Evolutionary conservation across 2,888 invertebrate species (phyloP).

Genomic region (Rhagonycha fulva): DNA sequence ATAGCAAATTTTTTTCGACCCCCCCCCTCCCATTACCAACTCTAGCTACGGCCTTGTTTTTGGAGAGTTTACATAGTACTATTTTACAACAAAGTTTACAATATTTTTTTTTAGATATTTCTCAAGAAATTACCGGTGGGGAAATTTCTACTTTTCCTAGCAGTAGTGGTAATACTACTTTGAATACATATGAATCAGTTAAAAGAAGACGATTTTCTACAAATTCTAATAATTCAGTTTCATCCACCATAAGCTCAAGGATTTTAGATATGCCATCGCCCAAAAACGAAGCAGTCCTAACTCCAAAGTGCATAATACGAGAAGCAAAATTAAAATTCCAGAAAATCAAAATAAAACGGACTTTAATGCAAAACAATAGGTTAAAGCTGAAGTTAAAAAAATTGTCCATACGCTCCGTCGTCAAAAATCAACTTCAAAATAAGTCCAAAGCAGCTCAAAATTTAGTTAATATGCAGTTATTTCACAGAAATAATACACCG

Average conservation of each 20-base stretch:
- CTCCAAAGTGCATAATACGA: background rate
- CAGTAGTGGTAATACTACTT: background rate
- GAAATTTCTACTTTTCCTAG: background rate
- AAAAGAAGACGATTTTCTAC: background rate
- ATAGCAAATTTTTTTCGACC: no score
- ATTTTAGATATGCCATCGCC: background rate
- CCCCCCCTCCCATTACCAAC: background rate
- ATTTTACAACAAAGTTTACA: background rate
- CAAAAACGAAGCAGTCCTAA: background rate
- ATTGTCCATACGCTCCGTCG: background rate
- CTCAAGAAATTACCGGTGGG: background rate
- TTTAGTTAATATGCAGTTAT: conserved; percentile 24
- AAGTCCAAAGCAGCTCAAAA: conserved; percentile 16
- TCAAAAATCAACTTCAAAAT: background rate
- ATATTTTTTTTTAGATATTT: background rate
- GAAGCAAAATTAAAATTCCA: background rate
- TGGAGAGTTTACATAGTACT: no score
- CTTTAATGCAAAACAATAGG: background rate
- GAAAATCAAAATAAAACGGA: background rate
- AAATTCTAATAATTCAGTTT: background rate
- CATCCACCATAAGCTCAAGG: background rate
- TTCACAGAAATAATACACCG: conserved; percentile 26
- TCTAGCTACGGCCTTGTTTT: no score
- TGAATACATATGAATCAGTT: background rate
- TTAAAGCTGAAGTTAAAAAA: background rate